Conservation (phyloP, 1,140 invertebrate species). For the Drosophila lacteicornis region DNA sequence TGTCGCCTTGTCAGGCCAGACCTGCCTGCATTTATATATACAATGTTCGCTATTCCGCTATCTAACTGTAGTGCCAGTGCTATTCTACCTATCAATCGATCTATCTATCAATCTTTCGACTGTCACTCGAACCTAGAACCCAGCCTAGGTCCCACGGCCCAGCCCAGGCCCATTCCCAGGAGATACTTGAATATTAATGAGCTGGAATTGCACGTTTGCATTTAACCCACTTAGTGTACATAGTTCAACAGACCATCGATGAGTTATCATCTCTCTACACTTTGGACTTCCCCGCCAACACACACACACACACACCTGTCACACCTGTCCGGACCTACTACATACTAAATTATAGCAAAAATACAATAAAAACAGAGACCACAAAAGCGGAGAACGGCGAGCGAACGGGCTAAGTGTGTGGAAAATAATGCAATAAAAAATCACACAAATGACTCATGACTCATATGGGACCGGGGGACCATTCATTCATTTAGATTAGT, state of each 20-base stretch:
- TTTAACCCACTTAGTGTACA: slow-evolving; percentile 29
- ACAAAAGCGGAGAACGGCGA: background rate
- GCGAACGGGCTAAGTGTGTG: slow-evolving; percentile 12
- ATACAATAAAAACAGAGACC: background rate
- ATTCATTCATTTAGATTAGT: slow-evolving; percentile 35
- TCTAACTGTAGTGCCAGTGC: background rate
- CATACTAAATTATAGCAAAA: slow-evolving; percentile 26
- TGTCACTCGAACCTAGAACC: slow-evolving; percentile 3
- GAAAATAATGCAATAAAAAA: slow-evolving; percentile 26
- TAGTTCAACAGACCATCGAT: slow-evolving; percentile 38
- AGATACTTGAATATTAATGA: slow-evolving; percentile 55
- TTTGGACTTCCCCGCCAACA: slow-evolving; percentile 17
- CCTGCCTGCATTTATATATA: background rate
- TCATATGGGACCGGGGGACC: slow-evolving; percentile 1
- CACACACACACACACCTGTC: slow-evolving; percentile 17
- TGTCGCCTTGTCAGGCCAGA: background rate
- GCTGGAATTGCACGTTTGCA: slow-evolving; percentile 54
- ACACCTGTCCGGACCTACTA: slow-evolving; percentile 11
- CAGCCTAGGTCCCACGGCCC: too few relatives aligned
- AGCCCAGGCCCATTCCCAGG: background rate
- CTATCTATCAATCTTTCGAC: background rate
- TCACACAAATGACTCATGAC: slow-evolving; percentile 37
- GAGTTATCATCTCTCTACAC: slow-evolving; percentile 30
- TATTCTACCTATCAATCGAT: background rate
- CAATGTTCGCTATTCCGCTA: background rate